These are phyloP conservation scores for Synanthedon andrenaeformis DNA, from an alignment of 2,888 invertebrate genomes.

Conservation along the genomic window DNA sequence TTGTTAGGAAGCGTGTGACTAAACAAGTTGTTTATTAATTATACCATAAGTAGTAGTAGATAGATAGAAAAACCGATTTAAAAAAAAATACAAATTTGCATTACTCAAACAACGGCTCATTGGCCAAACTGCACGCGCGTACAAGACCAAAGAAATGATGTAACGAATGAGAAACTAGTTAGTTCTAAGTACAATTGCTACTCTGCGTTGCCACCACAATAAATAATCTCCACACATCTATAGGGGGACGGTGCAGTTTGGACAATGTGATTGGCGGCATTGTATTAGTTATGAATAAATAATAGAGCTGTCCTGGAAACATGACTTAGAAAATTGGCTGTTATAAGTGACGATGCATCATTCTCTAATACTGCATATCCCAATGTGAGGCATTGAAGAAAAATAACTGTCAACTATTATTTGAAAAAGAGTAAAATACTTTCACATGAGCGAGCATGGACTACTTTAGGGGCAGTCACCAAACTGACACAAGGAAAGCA, in stretches of 20 bases:
- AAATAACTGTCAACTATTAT: constrained; percentile 63
- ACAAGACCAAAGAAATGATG: not conserved
- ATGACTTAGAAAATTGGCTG: constrained; percentile 67
- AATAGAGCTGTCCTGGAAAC: constrained; percentile 68
- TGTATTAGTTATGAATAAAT: constrained; percentile 59
- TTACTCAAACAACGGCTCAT: constrained; percentile 33
- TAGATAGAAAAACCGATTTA: constrained; percentile 13
- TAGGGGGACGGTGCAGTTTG: constrained; percentile 43
- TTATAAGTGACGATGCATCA: constrained; percentile 68
- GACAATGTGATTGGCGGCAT: constrained; percentile 38
- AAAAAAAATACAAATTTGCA: too few species aligned
- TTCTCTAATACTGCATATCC: constrained; percentile 69
- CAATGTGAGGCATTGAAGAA: constrained; percentile 66
- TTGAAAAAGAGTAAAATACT: constrained; percentile 60
- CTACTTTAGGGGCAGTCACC: constrained; percentile 69
- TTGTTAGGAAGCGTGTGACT: constrained; percentile 67
- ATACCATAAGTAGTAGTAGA: constrained; percentile 30
- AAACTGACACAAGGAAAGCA: constrained; percentile 74
- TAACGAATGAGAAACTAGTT: not conserved
- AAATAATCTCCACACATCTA: constrained; percentile 10
- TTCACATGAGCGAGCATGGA: constrained; percentile 68
- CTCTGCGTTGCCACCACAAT: not conserved
- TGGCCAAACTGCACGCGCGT: constrained; percentile 56
- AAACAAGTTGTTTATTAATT: constrained; percentile 42
- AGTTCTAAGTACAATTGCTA: not conserved